phyloP scores from a whole-genome alignment of 2,888 invertebrate genomes.

The Gasteruption jaculator region DNA sequence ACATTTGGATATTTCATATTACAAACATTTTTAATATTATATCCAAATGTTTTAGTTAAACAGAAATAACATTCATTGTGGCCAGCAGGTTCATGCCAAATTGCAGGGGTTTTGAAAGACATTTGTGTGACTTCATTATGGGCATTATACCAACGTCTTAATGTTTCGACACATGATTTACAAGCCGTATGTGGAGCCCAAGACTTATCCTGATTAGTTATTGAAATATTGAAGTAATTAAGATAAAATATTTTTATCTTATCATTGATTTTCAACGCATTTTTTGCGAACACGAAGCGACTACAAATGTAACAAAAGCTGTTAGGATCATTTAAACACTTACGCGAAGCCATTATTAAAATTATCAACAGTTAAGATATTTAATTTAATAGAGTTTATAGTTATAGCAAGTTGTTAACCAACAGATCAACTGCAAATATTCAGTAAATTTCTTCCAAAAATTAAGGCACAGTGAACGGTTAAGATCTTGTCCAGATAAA shows the following conservation, averaged over 20 bases:
- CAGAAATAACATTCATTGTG: slow-evolving; percentile 12
- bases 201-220: slow-evolving; percentile 26
- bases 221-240: slow-evolving; percentile 24
- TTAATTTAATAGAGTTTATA: no score
- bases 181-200: slow-evolving; percentile 28
- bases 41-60: slow-evolving; percentile 8
- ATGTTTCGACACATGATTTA: slow-evolving; percentile 21
- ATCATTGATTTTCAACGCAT: slow-evolving; percentile 15
- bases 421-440: no score
- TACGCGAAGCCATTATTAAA: slow-evolving; percentile 9
- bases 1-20: slow-evolving; percentile 5
- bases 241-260: slow-evolving; percentile 27
- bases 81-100: no score
- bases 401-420: no score
- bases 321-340: slow-evolving; percentile 15
- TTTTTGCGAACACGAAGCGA: slow-evolving; percentile 14
- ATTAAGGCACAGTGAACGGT: no score
- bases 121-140: slow-evolving; percentile 1
- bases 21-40: slow-evolving; percentile 8
- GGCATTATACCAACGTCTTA: slow-evolving; percentile 25
- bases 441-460: no score
- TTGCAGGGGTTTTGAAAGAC: slow-evolving; percentile 8
- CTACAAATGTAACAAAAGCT: slow-evolving; percentile 22
- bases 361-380: no score
- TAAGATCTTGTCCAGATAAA: no score